Evolutionary conservation across 92 coral and sea anemone genomes (phyloP), one percentile per base, ranked within the genome.

Genomic region (Epizoanthus stellaris): DNA sequence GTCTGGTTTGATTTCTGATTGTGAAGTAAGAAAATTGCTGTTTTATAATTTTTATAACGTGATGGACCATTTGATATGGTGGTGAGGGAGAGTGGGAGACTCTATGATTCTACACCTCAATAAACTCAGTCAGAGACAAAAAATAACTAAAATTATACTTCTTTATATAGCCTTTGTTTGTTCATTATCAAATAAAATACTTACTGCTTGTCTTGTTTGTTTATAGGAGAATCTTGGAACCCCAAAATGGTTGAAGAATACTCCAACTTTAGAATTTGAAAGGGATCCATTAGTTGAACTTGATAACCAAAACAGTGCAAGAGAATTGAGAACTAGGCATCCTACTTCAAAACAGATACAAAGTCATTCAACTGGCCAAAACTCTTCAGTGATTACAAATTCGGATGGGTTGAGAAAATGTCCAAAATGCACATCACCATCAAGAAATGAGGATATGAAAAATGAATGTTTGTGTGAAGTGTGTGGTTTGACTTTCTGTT

Each of bases 361-460:
- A 38, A n/a, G n/a, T 63, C 71, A 4, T 40, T 54, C 25, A 38
- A 13, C 57, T 19, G 17, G 9, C 13, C 83, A 79, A 63, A 79
- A 5, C 13, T 20, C 71, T 42, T 21, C 40, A 43, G 3, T 79
- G 60, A 14, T 21, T 19, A 45, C 56, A 40, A 21, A 39, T 12
- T 40, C 6, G 6, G 72, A 25, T 17, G 19, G 16, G 43, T 39
- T 77, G 25, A 79, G 49, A 79, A 79, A 70, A 79, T 79, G 83
- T 63, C 83, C 83, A 79, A 79, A 61, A 10, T 79, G 83, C 17
- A 79, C 83, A 19, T 79, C 83, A 59, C 83, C 83, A 40, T 79
- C 83, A 11, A 79, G 83, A 23, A 42, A 43, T 62, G 83, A 79
- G 14, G 15, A 63, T 8, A 23, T 16, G 59, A 79, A 61, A 64